Conservation (phyloP, 2,113 vertebrate genomes). For the Zosterops hypoxanthus region DNA sequence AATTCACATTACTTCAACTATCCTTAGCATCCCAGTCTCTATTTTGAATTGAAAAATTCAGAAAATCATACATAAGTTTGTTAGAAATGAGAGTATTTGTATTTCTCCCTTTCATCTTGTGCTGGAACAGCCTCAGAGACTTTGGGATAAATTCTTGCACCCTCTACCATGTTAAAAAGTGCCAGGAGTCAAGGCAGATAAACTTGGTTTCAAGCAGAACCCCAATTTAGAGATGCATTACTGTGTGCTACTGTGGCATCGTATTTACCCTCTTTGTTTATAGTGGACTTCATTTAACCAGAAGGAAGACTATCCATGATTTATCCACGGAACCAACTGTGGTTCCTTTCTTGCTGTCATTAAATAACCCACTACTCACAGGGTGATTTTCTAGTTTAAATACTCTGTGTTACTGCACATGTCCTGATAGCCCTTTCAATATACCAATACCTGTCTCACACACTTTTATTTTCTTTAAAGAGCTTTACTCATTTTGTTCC, state of each 20-base stretch:
- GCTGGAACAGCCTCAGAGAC: neutral
- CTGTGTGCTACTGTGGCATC: accelerated
- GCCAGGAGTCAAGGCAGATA: neutral
- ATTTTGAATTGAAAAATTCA: neutral
- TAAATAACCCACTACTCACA: neutral
- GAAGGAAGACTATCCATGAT: neutral
- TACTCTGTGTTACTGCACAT: neutral
- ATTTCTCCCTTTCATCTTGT: neutral
- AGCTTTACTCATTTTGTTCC: neutral
- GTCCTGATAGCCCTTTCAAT: neutral
- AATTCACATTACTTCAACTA: neutral
- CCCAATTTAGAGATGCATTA: neutral
- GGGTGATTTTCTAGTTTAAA: neutral
- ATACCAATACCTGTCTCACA: neutral
- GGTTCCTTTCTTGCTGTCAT: neutral
- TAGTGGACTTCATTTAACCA: neutral
- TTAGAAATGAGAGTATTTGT: neutral
- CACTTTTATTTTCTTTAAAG: neutral
- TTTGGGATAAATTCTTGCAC: neutral
- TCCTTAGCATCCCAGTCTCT: neutral
- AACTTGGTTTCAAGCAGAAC: neutral
- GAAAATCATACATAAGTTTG: neutral
- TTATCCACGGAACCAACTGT: neutral
- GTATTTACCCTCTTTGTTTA: neutral
- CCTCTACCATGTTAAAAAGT: neutral